Evolutionary conservation across 1,140 invertebrate genomes (phyloP).

Genomic region (Lepidurus apus): DNA sequence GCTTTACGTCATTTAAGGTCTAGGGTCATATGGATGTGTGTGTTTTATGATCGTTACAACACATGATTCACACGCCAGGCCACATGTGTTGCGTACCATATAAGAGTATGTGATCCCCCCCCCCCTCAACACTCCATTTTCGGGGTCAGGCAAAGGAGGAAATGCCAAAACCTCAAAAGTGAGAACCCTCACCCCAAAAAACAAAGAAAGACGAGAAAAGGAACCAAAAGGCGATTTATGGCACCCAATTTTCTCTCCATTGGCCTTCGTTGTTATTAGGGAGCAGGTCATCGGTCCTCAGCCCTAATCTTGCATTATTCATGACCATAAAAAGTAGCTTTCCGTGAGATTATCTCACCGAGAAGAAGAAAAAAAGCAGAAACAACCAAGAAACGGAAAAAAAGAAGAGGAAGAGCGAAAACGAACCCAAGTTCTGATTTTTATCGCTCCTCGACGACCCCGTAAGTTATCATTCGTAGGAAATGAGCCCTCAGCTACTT

Average conservation of each 20-base stretch:
- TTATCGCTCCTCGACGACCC: not conserved
- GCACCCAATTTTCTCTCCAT: not conserved
- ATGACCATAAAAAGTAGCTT: conserved; percentile 4
- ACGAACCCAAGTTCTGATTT: not conserved
- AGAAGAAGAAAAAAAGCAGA: not conserved
- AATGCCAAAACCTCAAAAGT: not conserved
- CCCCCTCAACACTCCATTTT: not conserved
- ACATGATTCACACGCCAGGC: not conserved
- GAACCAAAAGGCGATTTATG: conserved; percentile 2
- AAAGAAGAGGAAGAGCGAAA: not conserved
- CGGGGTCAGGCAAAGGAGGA: not conserved
- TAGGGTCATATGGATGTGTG: not conserved
- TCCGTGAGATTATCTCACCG: not conserved
- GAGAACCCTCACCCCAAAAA: not conserved
- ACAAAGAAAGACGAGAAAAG: not conserved
- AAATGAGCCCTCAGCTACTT: conserved; percentile 21
- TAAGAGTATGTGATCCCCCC: not conserved
- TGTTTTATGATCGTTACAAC: not conserved
- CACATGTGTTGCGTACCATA: not conserved
- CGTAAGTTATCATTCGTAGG: not conserved
- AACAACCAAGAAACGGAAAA: not conserved
- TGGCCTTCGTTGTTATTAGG: not conserved
- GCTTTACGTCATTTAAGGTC: not conserved
- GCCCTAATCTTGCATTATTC: conserved; percentile 8
- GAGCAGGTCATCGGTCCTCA: not conserved